Evolutionary conservation across 2,888 invertebrate genomes (phyloP).

Genomic region (Heliconius erato): DNA sequence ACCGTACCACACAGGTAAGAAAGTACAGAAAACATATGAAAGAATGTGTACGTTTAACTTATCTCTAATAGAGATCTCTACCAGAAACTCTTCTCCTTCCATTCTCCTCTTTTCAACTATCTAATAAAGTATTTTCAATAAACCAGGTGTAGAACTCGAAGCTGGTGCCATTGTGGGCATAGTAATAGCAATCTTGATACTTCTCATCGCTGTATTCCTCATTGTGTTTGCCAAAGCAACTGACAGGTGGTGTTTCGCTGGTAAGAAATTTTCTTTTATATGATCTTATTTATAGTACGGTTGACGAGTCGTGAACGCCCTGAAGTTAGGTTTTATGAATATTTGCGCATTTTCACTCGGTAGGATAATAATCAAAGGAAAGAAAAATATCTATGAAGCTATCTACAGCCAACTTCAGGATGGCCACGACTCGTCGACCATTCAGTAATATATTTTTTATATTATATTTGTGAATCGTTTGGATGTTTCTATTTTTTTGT

Average conservation of each 20-base stretch:
- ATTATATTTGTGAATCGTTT: constrained; percentile 21
- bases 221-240: constrained; percentile 92
- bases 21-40: too few species aligned
- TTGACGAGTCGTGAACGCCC: not conserved
- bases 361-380: not conserved
- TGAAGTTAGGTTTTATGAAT: not conserved
- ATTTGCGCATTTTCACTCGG: not conserved
- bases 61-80: too few species aligned
- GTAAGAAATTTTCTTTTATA: constrained; percentile 71
- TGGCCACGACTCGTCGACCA: not conserved
- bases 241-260: constrained; percentile 94
- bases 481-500: constrained; percentile 23
- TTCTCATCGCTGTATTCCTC: constrained; percentile 88
- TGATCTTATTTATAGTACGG: not conserved
- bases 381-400: not conserved
- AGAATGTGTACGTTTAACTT: too few species aligned
- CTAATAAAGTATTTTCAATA: constrained; percentile 30
- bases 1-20: too few species aligned
- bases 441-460: not conserved
- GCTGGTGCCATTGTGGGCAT: constrained; percentile 92
- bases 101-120: not conserved
- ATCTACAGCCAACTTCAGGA: not conserved
- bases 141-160: constrained; percentile 88
- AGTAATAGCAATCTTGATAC: constrained; percentile 88
- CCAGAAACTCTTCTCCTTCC: not conserved